phyloP scores from a whole-genome alignment of 2,797 vertebrate species.

The Acanthurus leucopareius region DNA sequence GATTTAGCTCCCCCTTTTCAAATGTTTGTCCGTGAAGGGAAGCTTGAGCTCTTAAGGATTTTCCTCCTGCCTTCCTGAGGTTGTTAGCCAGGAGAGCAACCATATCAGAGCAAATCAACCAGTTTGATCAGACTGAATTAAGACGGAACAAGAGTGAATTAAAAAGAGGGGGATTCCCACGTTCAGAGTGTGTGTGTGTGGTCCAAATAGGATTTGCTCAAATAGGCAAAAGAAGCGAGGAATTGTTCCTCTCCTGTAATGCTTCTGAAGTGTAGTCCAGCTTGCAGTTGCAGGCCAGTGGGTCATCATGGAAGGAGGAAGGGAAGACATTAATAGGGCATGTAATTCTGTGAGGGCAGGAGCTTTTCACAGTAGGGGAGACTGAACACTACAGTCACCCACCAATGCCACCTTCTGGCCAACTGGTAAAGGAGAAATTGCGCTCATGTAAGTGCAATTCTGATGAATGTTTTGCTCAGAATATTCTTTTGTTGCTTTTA shows the following conservation, averaged over 20 bases:
- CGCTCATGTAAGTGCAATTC: neutral
- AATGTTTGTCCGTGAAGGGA: slow-evolving; percentile 17
- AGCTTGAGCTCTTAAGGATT: slow-evolving; percentile 49
- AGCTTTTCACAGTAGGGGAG: slow-evolving; percentile 60
- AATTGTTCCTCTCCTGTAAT: slow-evolving; percentile 29
- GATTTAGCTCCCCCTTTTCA: slow-evolving; percentile 19
- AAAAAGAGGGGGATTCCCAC: slow-evolving; percentile 24
- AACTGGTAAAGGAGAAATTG: neutral
- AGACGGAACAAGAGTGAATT: slow-evolving; percentile 35
- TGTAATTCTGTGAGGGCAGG: slow-evolving; percentile 67
- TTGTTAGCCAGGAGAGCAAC: slow-evolving; percentile 21
- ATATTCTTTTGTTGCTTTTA: too few species aligned
- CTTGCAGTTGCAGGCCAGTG: slow-evolving; percentile 52
- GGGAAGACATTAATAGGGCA: slow-evolving; percentile 62
- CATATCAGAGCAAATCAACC: slow-evolving; percentile 35
- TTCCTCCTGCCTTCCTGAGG: slow-evolving; percentile 36
- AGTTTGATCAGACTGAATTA: slow-evolving; percentile 36
- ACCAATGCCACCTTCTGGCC: slow-evolving; percentile 69
- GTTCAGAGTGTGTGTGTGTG: slow-evolving; percentile 30
- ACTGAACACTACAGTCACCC: slow-evolving; percentile 15
- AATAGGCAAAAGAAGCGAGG: slow-evolving; percentile 7
- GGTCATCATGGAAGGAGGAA: slow-evolving; percentile 50
- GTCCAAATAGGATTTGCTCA: slow-evolving; percentile 59
- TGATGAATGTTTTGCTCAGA: neutral
- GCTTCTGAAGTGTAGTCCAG: slow-evolving; percentile 44